phyloP scores from a whole-genome alignment of 2,113 vertebrate genomes.

The human (Homo sapiens) region GRCh38 chr2:118781501-118782000 shows the following conservation, averaged over 20 bases:
- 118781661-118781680: background rate
- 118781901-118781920: background rate
- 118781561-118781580: background rate
- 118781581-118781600: too few species aligned
- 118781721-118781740: background rate
- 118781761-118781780: background rate
- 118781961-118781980: background rate
- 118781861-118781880: constrained; percentile 53
- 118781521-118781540: background rate
- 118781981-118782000: background rate
- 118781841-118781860: constrained; percentile 51
- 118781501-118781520: background rate
- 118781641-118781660: too few species aligned
- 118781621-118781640: too few species aligned
- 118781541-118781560: background rate
- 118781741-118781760: background rate
- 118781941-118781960: background rate
- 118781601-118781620: too few species aligned
- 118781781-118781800: constrained; percentile 28
- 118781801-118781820: constrained; percentile 34
- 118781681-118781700: background rate
- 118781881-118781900: constrained; percentile 64
- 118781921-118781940: background rate
- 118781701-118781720: background rate
- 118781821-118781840: constrained; percentile 23